Conservation (phyloP, 2,797 vertebrate genomes). For the Sebastes variabilis region DNA sequence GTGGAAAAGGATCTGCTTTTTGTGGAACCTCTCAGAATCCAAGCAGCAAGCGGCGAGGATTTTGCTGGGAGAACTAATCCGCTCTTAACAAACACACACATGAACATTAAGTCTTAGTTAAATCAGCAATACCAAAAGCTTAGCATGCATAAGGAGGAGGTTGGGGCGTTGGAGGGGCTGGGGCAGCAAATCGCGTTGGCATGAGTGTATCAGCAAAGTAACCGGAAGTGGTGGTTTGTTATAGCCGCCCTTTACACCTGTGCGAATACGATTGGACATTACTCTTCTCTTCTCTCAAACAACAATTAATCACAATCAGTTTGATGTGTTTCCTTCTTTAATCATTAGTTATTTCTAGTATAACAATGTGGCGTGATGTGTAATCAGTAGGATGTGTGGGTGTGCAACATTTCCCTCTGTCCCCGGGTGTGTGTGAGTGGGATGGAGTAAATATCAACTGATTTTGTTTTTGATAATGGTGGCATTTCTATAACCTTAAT, state of each 20-base stretch:
- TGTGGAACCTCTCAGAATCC: neutral
- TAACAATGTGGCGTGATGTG: neutral
- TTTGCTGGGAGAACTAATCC: neutral
- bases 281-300: neutral
- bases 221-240: neutral
- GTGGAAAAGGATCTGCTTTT: neutral
- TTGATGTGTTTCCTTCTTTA: slow-evolving; percentile 26
- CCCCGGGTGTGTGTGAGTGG: slow-evolving; percentile 33
- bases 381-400: neutral
- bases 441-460: slow-evolving; percentile 24
- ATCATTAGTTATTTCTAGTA: neutral
- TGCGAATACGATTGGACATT: accelerated
- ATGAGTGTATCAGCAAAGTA: neutral
- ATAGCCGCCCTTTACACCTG: accelerated
- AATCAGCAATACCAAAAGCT: neutral
- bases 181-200: neutral
- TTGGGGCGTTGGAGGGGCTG: neutral
- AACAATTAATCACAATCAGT: slow-evolving; percentile 6
- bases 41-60: neutral
- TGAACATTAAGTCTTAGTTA: neutral
- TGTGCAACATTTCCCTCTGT: neutral
- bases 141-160: neutral
- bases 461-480: slow-evolving; percentile 44
- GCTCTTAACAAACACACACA: neutral
- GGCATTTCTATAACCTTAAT: slow-evolving; percentile 20